Evolutionary conservation across 2,113 vertebrate genomes (phyloP), one percentile per base, ranked within the genome.

Genomic region (Ceratotherium simum): DNA sequence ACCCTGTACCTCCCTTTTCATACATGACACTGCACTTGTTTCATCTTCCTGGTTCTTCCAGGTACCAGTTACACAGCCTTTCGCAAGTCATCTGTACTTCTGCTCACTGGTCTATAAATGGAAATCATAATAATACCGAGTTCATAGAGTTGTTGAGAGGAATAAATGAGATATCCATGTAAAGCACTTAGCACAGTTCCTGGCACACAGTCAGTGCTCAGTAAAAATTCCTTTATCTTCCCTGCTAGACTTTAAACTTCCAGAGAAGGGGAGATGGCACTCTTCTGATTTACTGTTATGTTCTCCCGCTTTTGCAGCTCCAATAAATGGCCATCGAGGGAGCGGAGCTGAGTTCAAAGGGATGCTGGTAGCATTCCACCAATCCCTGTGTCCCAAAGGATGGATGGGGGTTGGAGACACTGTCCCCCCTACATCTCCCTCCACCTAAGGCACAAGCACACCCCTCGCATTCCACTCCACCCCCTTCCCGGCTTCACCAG

Each of bases 101-200:
- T 91, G 80, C 25, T 94, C 58, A 25, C 88, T 46, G 1, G 0
- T 54, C 88, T 42, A 31, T 72, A 80, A 87, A 29, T 20, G 29
- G 72, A 90, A 95, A 81, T 51, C 58, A 78, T 89, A 94, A 86
- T 46, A 82, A 81, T 70, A 62, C 51, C 60, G 88, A 85, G n/a
- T 58, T 94, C 51, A 67, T 23, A 56, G 51, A 31, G 42, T n/a
- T 73, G 31, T 92, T 80, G 58, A 76, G 46, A 93, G 64, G 36
- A 95, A 94, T 85, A 96, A 87, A 83, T 65, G 48, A 90, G 42
- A 42, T 27, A 7, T 20, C 48, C 7, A 87, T n/a, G 23, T 73
- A 90, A 96, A 83, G 70, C 12, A 56, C 1, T 67, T 48, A 14
- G 31, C 69, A 95, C 25, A 46, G 17, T 48, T 83, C 23, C 56